A percentile compares a stretch with the other conserved stretches of the same genome.
Conservation (phyloP, 2,888 invertebrate species). For the Lottia gigantea region DNA sequence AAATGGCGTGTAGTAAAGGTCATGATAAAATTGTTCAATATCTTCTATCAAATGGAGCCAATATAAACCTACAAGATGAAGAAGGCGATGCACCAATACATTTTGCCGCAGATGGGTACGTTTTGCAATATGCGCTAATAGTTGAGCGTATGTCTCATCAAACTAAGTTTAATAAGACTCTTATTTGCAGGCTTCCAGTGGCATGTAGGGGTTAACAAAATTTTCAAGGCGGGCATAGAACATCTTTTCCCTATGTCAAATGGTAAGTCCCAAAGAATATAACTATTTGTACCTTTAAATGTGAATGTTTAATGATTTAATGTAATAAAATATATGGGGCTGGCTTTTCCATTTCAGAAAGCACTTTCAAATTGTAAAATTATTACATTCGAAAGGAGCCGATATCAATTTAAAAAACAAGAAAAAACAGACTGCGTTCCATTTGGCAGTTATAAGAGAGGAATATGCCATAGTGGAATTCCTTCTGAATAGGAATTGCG, state of each 20-base stretch:
- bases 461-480: background rate
- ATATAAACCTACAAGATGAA: background rate
- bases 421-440: background rate
- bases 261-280: too few relatives aligned
- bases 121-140: too few relatives aligned
- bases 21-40: background rate
- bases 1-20: background rate
- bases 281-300: too few relatives aligned
- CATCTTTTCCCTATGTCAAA: too few relatives aligned
- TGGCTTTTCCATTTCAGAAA: background rate
- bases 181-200: too few relatives aligned
- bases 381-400: background rate
- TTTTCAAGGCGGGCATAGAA: too few relatives aligned
- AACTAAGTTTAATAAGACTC: too few relatives aligned
- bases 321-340: background rate
- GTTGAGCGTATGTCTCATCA: too few relatives aligned
- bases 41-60: background rate
- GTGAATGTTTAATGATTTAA: background rate
- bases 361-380: background rate
- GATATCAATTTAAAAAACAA: constrained; percentile 1
- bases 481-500: background rate
- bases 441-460: background rate
- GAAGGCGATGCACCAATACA: background rate
- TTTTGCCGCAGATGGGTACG: background rate
- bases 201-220: too few relatives aligned